Base-by-base conservation (phyloP, 1,140 invertebrate species). In the Anadara kagoshimensis region DNA sequence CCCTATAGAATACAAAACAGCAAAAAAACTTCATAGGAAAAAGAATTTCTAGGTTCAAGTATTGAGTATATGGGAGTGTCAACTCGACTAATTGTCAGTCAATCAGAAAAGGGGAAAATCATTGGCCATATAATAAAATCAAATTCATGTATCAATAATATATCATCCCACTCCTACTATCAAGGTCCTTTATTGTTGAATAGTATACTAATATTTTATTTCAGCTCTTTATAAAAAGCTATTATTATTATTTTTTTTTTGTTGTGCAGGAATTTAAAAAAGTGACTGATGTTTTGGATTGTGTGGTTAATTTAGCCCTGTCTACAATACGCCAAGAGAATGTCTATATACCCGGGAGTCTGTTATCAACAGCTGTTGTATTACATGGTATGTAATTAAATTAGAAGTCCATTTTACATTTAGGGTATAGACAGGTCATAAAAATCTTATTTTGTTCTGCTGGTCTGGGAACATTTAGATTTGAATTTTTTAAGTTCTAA, bases 331-430 rank as follows among this genome's bases (percentile, higher is more conserved):
- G 47, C 8, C 68, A 76, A n/a, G 20, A 75, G 5, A 49, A 64
- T n/a, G 41, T 68, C 8, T 45, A 65, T 47, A 58, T 80, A 26
- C 73, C 78, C 0, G 64, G 63, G 1, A 63, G 64, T n/a, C 49
- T 82, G n/a, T 64, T 74, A 29, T 79, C 79, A 12, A 77, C 78
- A 24, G 69, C 80, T n/a, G 47, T 76, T 26, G 36, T 82, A 14
- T 59, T 82, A 24, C 74, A 80, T 68, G 80, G 80, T 82, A 74
- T 69, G 67, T 24, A 8, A 26, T 16, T n/a, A 43, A 56, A 54
- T 8, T 18, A 43, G 14, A 47, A 26, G 16, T 63, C 18, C 20
- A 2, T 0, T 11, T 44, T 22, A 36, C 22, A 10, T 41, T 45
- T 12, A 57, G 20, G 12, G 18, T 20, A 44, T 58, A 29, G n/a